Conservation (phyloP, 2,888 invertebrate species). For the Cataglyphis altisquamis region DNA sequence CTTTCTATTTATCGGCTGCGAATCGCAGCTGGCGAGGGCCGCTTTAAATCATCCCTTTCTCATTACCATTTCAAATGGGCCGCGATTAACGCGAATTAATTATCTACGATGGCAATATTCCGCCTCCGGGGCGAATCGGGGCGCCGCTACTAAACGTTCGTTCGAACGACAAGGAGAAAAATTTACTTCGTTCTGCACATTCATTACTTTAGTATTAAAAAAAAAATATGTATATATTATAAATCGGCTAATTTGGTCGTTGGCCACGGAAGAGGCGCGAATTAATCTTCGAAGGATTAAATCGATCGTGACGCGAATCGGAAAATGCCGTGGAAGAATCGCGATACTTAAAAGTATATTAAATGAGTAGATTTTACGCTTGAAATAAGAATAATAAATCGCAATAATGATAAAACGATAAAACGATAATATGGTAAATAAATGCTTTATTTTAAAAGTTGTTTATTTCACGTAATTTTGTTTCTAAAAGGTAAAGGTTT, state of each 20-base stretch:
- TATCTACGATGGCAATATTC: slow-evolving; percentile 74
- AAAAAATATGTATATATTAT: background rate
- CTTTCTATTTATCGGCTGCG: slow-evolving; percentile 43
- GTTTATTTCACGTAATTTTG: background rate
- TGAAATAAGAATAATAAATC: slow-evolving; percentile 2
- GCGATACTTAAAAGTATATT: slow-evolving; percentile 30
- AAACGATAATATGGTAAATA: slow-evolving; percentile 11
- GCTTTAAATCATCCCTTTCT: slow-evolving; percentile 72
- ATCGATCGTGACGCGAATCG: slow-evolving; percentile 47
- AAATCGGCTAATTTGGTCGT: slow-evolving; percentile 49
- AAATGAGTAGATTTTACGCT: background rate
- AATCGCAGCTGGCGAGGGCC: slow-evolving; percentile 44
- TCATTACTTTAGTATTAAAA: slow-evolving; percentile 22
- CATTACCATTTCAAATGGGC: slow-evolving; percentile 77
- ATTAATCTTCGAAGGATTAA: slow-evolving; percentile 50
- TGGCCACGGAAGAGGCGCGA: slow-evolving; percentile 34
- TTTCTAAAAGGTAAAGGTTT: background rate
- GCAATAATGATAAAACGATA: background rate
- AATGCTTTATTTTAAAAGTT: background rate
- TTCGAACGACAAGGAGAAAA: slow-evolving; percentile 40
- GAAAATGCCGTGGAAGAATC: slow-evolving; percentile 25
- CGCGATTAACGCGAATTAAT: slow-evolving; percentile 79
- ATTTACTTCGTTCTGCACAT: slow-evolving; percentile 4
- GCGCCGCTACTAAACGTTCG: slow-evolving; percentile 54
- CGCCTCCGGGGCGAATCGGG: slow-evolving; percentile 51